Base-by-base conservation (phyloP, 2,888 invertebrate genomes). In the Formica aserva region DNA sequence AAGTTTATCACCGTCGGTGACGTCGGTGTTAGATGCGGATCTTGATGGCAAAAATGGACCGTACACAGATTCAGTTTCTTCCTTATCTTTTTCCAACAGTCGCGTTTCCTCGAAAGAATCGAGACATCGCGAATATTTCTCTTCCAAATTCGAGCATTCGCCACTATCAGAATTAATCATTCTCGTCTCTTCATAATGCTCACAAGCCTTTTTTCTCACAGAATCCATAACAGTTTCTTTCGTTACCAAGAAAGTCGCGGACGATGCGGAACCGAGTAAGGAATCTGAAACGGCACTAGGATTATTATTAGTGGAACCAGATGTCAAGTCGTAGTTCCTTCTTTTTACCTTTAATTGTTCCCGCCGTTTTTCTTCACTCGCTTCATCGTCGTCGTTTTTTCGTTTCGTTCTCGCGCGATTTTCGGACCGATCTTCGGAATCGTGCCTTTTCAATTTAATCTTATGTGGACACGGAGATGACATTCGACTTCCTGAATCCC, bases 251-350 rank as follows among this genome's bases (percentile, higher is more conserved):
- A 71, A n/a, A 72, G 89, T 78, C 76, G 88, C 81, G 83, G 91
- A 75, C 67, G 86, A 87, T 45, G 88, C 66, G 35, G 83, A 76
- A 85, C 82, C 87, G 89, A 91, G 76, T 87, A 86, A 86, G 78
- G 87, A 88, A 93, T 93, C 93, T 93, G 93, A 92, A 93, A 93
- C 77, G 87, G 89, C 88, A 91, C 90, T 89, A 91, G 91, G 87
- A 89, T 92, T 92, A 93, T 91, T 93, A 91, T 89, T 91, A 88
- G 88, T 90, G 63, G 90, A 87, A 89, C 89, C 88, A 74, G 84
- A 85, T 71, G 82, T 85, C 85, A 83, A 78, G 45, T 91, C 89
- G 69, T 84, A 84, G 80, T 89, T 90, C 87, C 87, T 88, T 86
- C 76, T 77, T 90, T 91, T 93, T 93, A 93, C 92, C 92, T 94